phyloP scores from a whole-genome alignment of 2,113 vertebrate genomes.

The Jaculus jaculus region DNA sequence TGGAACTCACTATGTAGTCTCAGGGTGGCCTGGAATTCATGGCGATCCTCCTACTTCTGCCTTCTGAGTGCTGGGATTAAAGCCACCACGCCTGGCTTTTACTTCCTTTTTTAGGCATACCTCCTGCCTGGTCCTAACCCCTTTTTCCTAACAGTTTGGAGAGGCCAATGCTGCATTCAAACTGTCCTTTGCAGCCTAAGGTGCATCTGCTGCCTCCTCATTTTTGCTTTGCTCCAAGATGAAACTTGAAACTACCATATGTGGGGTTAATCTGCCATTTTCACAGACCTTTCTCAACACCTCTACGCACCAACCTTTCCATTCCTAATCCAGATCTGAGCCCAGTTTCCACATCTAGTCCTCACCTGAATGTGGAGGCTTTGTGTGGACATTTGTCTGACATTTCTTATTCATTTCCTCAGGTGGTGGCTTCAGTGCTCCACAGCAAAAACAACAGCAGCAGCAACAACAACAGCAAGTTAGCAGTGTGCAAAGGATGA shows the following conservation, averaged over 20 bases:
- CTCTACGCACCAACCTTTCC: not conserved
- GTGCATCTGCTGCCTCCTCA: not conserved
- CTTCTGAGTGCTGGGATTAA: too few relatives aligned
- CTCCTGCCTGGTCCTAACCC: not conserved
- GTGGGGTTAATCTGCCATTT: conserved; percentile 84
- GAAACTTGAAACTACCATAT: conserved; percentile 87
- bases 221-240: not conserved
- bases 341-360: too few relatives aligned
- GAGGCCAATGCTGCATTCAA: not conserved
- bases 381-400: not conserved
- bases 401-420: conserved; percentile 80
- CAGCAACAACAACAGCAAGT: conserved; percentile 95
- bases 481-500: conserved; percentile 87
- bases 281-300: conserved; percentile 82
- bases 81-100: too few relatives aligned
- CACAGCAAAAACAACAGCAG: conserved; percentile 95
- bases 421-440: conserved; percentile 87
- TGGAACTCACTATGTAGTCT: too few relatives aligned
- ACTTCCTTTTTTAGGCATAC: not conserved
- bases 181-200: not conserved
- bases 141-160: not conserved
- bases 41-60: too few relatives aligned
- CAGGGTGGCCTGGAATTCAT: too few relatives aligned
- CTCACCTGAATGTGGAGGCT: conserved; percentile 56
- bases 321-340: not conserved